Conservation (phyloP, 2,888 invertebrate species). For the Molorchus minor region DNA sequence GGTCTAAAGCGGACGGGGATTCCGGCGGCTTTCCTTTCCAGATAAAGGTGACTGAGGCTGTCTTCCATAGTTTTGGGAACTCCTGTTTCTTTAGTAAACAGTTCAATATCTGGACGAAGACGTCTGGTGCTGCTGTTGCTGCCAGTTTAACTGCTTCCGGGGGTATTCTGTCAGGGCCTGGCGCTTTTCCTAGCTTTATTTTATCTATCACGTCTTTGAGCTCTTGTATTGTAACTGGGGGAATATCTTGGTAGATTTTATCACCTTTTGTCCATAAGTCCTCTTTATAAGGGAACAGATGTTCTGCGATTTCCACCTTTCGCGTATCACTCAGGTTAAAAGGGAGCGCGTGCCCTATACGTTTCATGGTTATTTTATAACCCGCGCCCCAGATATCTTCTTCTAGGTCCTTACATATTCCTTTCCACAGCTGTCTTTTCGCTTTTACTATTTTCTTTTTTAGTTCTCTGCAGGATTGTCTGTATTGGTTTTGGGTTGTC, state of each 20-base stretch:
- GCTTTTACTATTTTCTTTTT: background rate
- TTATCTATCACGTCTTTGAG: conserved; percentile 4
- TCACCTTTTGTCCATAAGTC: no score
- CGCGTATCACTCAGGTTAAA: background rate
- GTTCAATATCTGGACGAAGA: conserved; percentile 2
- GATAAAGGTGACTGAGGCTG: background rate
- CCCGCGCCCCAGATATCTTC: conserved; percentile 4
- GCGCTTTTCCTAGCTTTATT: conserved; percentile 19
- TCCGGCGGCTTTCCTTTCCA: background rate
- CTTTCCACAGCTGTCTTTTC: background rate
- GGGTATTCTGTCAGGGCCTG: conserved; percentile 27
- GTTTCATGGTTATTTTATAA: background rate
- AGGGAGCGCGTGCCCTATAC: background rate
- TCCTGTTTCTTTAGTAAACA: conserved; percentile 7
- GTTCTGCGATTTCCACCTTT: no score
- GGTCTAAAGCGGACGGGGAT: background rate
- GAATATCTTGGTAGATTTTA: no score
- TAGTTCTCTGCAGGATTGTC: background rate
- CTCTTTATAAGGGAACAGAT: no score
- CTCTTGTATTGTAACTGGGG: conserved; percentile 16
- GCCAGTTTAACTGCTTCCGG: conserved; percentile 21
- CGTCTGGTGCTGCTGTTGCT: background rate
- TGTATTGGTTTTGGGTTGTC: no score
- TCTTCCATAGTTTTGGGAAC: conserved; percentile 17
- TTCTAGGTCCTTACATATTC: conserved; percentile 2